Evolutionary conservation across 2,797 vertebrate species (phyloP).

Genomic region (Paratrypauchen microcephalus): DNA sequence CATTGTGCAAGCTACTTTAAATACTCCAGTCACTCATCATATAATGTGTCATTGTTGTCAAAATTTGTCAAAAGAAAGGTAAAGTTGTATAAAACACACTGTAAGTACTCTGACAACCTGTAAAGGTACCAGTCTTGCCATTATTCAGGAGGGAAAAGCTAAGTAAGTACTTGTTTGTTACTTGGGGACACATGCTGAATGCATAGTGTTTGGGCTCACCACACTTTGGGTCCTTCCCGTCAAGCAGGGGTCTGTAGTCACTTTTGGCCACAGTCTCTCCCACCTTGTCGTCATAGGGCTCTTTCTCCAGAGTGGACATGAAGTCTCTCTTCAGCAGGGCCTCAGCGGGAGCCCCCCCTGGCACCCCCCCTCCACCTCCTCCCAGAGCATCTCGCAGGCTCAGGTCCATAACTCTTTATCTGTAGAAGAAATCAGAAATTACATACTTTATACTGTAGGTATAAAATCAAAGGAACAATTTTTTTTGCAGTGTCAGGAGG

Average conservation of each 20-base stretch:
- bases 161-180: no score
- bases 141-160: no score
- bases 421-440: slow-evolving; percentile 15
- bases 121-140: no score
- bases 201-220: slow-evolving; percentile 41
- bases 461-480: no score
- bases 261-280: slow-evolving; percentile 88
- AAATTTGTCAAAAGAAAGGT: no score
- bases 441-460: no score
- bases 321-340: slow-evolving; percentile 88
- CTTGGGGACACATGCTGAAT: no score
- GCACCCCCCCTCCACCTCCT: slow-evolving; percentile 50
- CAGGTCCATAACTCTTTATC: slow-evolving; percentile 81
- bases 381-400: slow-evolving; percentile 86
- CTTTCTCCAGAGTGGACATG: slow-evolving; percentile 85
- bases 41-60: not conserved
- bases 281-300: slow-evolving; percentile 88
- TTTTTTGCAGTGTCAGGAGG: no score
- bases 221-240: slow-evolving; percentile 80
- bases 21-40: not conserved
- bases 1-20: not conserved
- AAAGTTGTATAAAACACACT: no score
- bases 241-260: slow-evolving; percentile 89
- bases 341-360: slow-evolving; percentile 67
- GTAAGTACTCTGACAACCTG: no score